phyloP scores from a whole-genome alignment of 2,888 invertebrate species.

The Lithophane socia region DNA sequence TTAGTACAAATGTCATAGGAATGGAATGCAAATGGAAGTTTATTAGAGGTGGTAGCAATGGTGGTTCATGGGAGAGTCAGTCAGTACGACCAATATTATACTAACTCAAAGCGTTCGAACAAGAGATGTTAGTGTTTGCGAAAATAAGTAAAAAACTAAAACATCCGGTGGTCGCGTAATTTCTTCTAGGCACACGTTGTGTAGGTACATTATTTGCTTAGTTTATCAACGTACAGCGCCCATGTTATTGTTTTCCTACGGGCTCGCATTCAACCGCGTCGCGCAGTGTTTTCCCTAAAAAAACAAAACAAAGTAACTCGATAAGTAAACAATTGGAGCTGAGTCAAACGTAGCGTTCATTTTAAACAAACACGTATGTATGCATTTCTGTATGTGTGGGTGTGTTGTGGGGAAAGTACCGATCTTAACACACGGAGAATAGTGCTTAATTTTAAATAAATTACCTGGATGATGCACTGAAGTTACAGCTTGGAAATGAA shows the following conservation, averaged over 20 bases:
- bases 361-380: conserved; percentile 63
- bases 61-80: background rate
- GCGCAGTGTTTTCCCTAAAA: conserved; percentile 78
- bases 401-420: conserved; percentile 42
- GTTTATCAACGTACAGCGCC: conserved; percentile 60
- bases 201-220: conserved; percentile 61
- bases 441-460: conserved; percentile 12
- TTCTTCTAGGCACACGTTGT: conserved; percentile 53
- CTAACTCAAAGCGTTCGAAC: background rate
- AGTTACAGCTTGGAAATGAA: background rate
- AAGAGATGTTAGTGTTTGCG: conserved; percentile 38
- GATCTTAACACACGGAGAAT: conserved; percentile 29
- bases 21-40: background rate
- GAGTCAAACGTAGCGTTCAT: conserved; percentile 69
- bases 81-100: background rate
- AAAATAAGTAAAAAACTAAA: conserved; percentile 48
- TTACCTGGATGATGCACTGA: background rate
- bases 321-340: conserved; percentile 78
- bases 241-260: conserved; percentile 70
- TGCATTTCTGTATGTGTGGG: conserved; percentile 54
- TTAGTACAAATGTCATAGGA: background rate
- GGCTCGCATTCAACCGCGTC: conserved; percentile 67
- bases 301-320: conserved; percentile 81
- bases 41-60: background rate
- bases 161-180: conserved; percentile 53